Percentiles rank a stretch among this genome's conserved stretches.
Evolutionary conservation across 2,797 vertebrate genomes (phyloP).

Genomic region (Semaprochilodus insignis): DNA sequence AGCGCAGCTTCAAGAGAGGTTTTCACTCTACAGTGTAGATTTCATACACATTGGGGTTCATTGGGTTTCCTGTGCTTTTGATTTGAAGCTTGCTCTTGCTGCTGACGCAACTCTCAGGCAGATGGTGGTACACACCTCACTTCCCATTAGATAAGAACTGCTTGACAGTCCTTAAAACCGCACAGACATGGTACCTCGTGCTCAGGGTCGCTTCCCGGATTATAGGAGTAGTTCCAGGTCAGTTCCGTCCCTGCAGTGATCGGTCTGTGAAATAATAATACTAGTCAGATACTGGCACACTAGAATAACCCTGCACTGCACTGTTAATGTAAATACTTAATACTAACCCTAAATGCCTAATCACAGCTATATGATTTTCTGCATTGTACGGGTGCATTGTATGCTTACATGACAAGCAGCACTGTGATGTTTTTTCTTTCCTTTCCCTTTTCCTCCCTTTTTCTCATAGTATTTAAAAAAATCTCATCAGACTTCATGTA

Average conservation of each 20-base stretch:
- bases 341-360: no score
- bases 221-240: conserved; percentile 87
- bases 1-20: not conserved
- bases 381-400: no score
- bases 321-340: no score
- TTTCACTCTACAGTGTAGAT: not conserved
- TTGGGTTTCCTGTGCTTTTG: conserved; percentile 1
- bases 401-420: not conserved
- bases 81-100: not conserved
- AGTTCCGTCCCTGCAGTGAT: conserved; percentile 90
- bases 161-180: conserved; percentile 61
- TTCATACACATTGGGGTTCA: not conserved
- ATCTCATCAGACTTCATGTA: no score
- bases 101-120: not conserved
- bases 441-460: no score
- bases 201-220: not conserved
- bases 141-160: conserved; percentile 35
- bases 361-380: no score
- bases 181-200: conserved; percentile 72
- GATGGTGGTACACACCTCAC: no score
- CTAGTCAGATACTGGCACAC: not conserved
- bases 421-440: not conserved
- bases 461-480: no score
- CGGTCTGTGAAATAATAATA: conserved; percentile 75
- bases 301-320: not conserved